Conservation (phyloP, 2,888 invertebrate genomes). For the Ferrisia virgata region DNA sequence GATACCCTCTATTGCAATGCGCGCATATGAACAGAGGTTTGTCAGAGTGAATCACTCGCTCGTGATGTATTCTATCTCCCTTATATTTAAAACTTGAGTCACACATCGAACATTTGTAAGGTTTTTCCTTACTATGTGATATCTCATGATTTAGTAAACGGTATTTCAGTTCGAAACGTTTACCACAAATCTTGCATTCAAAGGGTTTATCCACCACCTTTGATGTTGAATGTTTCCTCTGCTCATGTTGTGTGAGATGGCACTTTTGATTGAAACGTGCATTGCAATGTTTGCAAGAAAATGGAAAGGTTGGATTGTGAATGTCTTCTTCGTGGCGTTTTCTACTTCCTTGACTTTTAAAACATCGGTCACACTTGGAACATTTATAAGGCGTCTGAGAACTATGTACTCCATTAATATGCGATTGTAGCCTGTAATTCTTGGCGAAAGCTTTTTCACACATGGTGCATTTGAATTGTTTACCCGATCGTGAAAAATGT, state of each 20-base stretch:
- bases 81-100: neutral
- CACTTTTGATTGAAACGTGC: no score
- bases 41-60: neutral
- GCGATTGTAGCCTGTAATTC: no score
- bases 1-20: neutral
- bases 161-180: neutral
- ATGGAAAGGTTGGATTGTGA: no score
- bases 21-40: neutral
- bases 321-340: neutral
- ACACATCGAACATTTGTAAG: neutral
- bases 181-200: no score
- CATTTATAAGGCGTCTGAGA: neutral
- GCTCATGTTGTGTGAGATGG: no score
- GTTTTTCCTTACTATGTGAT: neutral
- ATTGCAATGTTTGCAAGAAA: no score
- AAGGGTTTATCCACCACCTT: no score
- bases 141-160: neutral
- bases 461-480: neutral
- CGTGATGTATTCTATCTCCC: neutral
- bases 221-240: no score
- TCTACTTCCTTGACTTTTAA: neutral
- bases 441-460: neutral
- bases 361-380: neutral
- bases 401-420: neutral
- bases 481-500: neutral